These are phyloP conservation scores for Sebastes steindachneri DNA, from an alignment of 2,797 vertebrate species.

Conservation along the genomic window DNA sequence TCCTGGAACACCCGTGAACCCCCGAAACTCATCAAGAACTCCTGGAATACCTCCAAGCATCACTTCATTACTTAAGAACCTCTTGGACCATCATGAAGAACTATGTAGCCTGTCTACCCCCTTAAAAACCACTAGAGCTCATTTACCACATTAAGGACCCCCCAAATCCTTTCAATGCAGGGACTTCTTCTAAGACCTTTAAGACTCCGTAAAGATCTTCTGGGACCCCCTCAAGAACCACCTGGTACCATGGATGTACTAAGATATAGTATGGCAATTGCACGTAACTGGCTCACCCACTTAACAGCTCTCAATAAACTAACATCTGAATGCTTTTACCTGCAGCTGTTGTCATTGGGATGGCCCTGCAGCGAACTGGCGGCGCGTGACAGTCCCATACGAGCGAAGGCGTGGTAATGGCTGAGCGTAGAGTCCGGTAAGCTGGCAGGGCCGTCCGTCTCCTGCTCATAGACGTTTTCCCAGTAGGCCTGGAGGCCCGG, in stretches of 20 bases:
- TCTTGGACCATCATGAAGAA: neutral
- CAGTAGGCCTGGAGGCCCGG: slow-evolving; percentile 92
- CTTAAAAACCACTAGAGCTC: neutral
- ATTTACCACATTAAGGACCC: neutral
- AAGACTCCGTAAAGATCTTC: neutral
- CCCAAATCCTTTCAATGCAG: neutral
- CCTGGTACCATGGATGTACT: neutral
- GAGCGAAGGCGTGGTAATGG: slow-evolving; percentile 90
- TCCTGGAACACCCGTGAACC: neutral
- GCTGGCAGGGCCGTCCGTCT: slow-evolving; percentile 86
- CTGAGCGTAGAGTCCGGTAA: slow-evolving; percentile 87
- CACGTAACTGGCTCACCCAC: neutral
- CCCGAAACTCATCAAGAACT: neutral
- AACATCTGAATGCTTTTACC: slow-evolving; percentile 74
- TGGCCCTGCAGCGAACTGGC: slow-evolving; percentile 84
- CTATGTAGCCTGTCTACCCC: neutral
- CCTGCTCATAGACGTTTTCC: slow-evolving; percentile 90
- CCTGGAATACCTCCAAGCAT: neutral
- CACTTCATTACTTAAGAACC: neutral
- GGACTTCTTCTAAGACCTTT: neutral
- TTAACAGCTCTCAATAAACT: neutral
- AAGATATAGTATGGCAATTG: neutral
- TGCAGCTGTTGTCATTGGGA: slow-evolving; percentile 88
- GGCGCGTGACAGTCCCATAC: slow-evolving; percentile 88
- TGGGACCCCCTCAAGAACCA: neutral